These are phyloP conservation scores for Synergus laeviventris DNA, from an alignment of 2,888 invertebrate genomes.

Conservation along the genomic window DNA sequence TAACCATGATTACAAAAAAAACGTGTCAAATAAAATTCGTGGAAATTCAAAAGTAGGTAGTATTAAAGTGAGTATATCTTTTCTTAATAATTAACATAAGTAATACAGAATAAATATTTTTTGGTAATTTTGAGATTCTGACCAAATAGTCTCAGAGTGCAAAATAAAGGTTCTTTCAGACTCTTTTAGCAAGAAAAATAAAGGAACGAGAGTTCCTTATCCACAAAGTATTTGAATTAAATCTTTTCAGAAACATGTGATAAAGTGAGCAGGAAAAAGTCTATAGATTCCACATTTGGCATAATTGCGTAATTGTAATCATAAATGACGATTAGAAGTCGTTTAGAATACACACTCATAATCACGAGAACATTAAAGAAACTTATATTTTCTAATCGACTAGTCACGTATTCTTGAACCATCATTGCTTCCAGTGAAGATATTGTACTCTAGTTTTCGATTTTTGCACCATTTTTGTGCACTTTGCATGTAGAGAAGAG, in stretches of 20 bases:
- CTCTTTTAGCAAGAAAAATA: neutral
- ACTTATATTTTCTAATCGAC: slow-evolving; percentile 61
- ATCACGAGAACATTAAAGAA: neutral
- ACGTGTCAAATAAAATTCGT: neutral
- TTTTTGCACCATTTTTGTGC: neutral
- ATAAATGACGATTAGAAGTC: neutral
- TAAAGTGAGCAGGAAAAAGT: neutral
- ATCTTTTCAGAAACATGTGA: neutral
- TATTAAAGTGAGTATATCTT: neutral
- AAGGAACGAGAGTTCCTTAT: neutral
- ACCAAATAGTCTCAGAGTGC: too few relatives aligned
- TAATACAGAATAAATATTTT: neutral
- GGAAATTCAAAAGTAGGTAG: neutral
- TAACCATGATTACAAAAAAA: neutral
- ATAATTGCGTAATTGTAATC: neutral
- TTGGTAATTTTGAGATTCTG: neutral
- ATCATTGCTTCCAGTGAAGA: slow-evolving; percentile 45
- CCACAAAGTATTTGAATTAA: neutral
- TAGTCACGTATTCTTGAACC: slow-evolving; percentile 65
- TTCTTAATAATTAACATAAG: neutral
- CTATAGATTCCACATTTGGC: neutral
- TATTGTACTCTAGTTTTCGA: slow-evolving; percentile 39
- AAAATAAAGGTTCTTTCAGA: neutral
- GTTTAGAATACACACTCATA: neutral
- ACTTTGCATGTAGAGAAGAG: neutral